Percentiles rank a stretch among this genome's conserved stretches.
These are phyloP conservation scores for Gryllus bimaculatus DNA, from an alignment of 1,140 invertebrate genomes.

Conservation along the genomic window DNA sequence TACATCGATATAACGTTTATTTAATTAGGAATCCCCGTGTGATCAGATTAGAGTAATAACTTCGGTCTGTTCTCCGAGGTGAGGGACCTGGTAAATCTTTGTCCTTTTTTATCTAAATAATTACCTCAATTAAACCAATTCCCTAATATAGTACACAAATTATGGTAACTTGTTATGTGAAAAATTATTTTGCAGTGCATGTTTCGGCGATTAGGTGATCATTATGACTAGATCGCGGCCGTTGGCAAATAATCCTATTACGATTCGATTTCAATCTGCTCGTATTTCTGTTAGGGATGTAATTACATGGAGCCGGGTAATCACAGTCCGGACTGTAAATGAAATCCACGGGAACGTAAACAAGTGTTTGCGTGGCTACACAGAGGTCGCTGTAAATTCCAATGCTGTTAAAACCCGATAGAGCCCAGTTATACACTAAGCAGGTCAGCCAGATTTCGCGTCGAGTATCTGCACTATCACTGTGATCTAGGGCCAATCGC, in stretches of 20 bases:
- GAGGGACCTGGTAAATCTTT: too few species aligned
- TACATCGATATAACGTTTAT: too few species aligned
- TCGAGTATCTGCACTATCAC: neutral
- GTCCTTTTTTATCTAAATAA: neutral
- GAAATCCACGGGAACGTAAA: neutral
- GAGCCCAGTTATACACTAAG: neutral
- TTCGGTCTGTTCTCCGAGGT: too few species aligned
- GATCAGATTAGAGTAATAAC: too few species aligned
- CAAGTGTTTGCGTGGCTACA: neutral
- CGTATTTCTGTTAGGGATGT: neutral
- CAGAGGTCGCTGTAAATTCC: neutral
- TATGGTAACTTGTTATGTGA: neutral
- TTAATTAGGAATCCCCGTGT: too few species aligned
- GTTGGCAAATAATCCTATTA: neutral
- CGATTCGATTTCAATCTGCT: constrained; percentile 4
- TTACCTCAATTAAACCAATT: neutral
- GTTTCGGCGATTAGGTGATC: neutral
- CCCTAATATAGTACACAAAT: neutral
- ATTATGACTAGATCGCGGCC: neutral
- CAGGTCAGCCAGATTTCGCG: neutral
- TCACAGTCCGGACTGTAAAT: neutral
- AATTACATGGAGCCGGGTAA: constrained; percentile 1
- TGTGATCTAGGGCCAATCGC: neutral
- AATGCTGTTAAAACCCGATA: neutral
- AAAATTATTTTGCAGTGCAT: neutral